Percentiles rank a stretch among this genome's conserved stretches.
Conservation (phyloP, 35 echinoderm and acorn worm species). For the Apostichopus parvimensis region DNA sequence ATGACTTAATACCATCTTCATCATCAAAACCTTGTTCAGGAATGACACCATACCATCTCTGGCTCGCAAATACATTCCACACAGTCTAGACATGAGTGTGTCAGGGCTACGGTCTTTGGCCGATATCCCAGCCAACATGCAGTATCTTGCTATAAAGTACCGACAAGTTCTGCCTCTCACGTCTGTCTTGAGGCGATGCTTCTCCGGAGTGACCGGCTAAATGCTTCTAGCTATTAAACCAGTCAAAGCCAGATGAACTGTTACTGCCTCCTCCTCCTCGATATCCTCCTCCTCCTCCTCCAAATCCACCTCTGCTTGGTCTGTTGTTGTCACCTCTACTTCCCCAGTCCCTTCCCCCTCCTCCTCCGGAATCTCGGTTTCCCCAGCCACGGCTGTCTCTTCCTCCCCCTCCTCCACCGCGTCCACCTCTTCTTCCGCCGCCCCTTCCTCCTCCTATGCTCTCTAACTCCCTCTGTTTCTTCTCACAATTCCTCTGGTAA, state of each 20-base stretch:
- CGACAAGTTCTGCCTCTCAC: too few relatives aligned
- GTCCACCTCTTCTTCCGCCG: not conserved
- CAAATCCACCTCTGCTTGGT: too few relatives aligned
- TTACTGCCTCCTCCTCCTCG: not conserved
- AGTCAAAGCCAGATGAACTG: constrained; percentile 1
- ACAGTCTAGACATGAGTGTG: too few relatives aligned
- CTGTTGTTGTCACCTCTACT: too few relatives aligned
- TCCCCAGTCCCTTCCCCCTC: not conserved
- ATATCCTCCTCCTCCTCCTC: not conserved
- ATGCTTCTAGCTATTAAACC: constrained; percentile 19
- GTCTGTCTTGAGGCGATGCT: too few relatives aligned
- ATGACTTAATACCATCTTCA: too few relatives aligned
- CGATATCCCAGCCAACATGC: too few relatives aligned
- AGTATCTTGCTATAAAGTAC: too few relatives aligned
- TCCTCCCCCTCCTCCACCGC: constrained; percentile 3
- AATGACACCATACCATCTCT: too few relatives aligned
- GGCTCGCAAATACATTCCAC: too few relatives aligned
- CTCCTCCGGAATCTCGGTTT: not conserved
- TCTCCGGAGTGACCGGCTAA: not conserved
- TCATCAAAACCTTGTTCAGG: too few relatives aligned
- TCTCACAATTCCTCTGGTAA: not conserved
- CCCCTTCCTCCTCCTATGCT: not conserved
- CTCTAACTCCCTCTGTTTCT: constrained; percentile 7
- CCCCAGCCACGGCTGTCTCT: not conserved
- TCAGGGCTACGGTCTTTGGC: too few relatives aligned